A percentile compares a stretch with the other conserved stretches of the same genome.
Evolutionary conservation across 2,797 vertebrate genomes (phyloP).

Genomic region (Notamacropus eugenii): DNA sequence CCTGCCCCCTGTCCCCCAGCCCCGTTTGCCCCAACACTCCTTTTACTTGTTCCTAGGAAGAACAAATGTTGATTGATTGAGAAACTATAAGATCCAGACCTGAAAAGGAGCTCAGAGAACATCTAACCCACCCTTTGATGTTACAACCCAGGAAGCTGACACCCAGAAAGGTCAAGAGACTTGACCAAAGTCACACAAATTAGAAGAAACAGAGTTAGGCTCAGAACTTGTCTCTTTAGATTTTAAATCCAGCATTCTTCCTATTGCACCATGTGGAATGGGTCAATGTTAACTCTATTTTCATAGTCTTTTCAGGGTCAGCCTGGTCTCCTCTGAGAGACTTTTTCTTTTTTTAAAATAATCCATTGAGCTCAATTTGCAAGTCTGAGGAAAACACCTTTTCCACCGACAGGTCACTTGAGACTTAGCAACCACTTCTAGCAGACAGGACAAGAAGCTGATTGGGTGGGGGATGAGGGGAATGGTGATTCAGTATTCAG

Average conservation of each 20-base stretch:
- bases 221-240: neutral
- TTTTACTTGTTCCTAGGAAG: neutral
- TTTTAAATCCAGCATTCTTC: neutral
- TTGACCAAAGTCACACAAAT: neutral
- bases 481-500: neutral
- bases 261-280: neutral
- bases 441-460: neutral
- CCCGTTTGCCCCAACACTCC: neutral
- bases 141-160: neutral
- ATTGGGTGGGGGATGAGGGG: accelerated
- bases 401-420: neutral
- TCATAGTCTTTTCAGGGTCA: neutral
- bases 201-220: neutral
- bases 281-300: neutral
- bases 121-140: neutral
- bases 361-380: neutral
- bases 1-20: neutral
- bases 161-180: neutral
- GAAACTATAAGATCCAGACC: neutral
- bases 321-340: neutral
- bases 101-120: neutral
- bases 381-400: neutral
- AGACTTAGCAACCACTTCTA: neutral
- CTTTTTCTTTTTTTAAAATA: neutral
- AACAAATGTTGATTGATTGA: neutral